Conservation (phyloP, 2,113 vertebrate species). For the Cyanoliseus patagonus region DNA sequence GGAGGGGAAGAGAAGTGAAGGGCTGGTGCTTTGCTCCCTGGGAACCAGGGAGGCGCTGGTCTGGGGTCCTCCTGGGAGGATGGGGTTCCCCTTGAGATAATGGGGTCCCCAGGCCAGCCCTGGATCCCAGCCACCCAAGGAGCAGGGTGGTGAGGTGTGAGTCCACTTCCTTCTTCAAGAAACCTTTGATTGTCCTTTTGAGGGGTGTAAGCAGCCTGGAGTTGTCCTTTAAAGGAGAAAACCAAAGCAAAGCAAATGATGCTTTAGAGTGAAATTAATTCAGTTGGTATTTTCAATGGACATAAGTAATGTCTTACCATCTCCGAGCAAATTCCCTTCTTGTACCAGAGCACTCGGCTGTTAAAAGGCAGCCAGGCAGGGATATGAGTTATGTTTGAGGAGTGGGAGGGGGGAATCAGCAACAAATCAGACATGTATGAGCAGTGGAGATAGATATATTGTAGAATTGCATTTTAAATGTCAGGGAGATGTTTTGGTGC, state of each 20-base stretch:
- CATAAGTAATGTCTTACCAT: not conserved
- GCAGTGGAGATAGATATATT: not conserved
- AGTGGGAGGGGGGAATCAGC: not conserved
- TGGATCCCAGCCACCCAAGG: not conserved
- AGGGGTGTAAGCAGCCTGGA: not conserved
- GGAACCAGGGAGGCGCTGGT: not conserved
- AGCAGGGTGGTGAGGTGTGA: not conserved
- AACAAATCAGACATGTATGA: not conserved
- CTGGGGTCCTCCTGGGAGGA: accelerated
- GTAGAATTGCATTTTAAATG: not conserved
- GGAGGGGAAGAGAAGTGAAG: not conserved
- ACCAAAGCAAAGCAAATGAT: not conserved
- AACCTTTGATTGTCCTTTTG: not conserved
- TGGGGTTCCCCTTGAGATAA: accelerated
- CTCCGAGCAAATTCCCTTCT: conserved; percentile 12
- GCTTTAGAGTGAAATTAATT: conserved; percentile 25
- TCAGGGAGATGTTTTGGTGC: not conserved
- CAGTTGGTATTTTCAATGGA: conserved; percentile 8
- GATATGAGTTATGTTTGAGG: not conserved
- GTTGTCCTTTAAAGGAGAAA: conserved; percentile 7
- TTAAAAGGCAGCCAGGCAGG: not conserved
- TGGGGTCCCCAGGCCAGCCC: not conserved
- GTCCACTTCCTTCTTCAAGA: not conserved
- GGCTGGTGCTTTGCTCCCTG: not conserved
- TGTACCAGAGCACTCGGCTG: not conserved